phyloP scores from a whole-genome alignment of 1,140 invertebrate species.

The Bradynema listronoti region DNA sequence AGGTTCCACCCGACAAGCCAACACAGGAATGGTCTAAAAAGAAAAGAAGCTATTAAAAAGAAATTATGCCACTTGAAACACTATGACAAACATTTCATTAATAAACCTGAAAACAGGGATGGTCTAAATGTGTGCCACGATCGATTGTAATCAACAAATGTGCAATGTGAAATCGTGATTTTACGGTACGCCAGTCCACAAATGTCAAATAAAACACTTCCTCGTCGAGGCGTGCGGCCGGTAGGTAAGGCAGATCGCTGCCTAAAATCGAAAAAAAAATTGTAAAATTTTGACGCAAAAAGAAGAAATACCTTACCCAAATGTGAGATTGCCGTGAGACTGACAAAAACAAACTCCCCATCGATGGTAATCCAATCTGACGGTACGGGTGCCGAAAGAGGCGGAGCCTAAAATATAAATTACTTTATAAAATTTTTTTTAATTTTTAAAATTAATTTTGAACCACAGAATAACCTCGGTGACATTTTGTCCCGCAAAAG shows the following conservation, averaged over 20 bases:
- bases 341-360: slow-evolving; percentile 40
- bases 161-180: slow-evolving; percentile 42
- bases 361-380: slow-evolving; percentile 41
- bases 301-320: slow-evolving; percentile 29
- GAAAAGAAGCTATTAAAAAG: background rate
- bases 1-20: slow-evolving; percentile 49
- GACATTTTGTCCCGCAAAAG: slow-evolving; percentile 23
- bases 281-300: slow-evolving; percentile 10
- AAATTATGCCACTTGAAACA: slow-evolving; percentile 18
- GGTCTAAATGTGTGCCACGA: slow-evolving; percentile 27
- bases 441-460: background rate
- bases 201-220: slow-evolving; percentile 41
- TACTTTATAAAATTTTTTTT: slow-evolving; percentile 11
- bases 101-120: slow-evolving; percentile 37
- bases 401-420: slow-evolving; percentile 27
- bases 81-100: slow-evolving; percentile 5
- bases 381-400: slow-evolving; percentile 39
- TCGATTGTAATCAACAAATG: slow-evolving; percentile 42
- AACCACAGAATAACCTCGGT: no score
- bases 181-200: slow-evolving; percentile 41
- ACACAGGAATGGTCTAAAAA: slow-evolving; percentile 46
- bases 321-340: slow-evolving; percentile 40
- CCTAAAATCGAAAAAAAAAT: slow-evolving; percentile 21
- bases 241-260: slow-evolving; percentile 43
- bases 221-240: slow-evolving; percentile 38